Evolutionary conservation across 1,140 invertebrate genomes (phyloP), one percentile per base, ranked within the genome.

Genomic region (Bombyx mandarina): DNA sequence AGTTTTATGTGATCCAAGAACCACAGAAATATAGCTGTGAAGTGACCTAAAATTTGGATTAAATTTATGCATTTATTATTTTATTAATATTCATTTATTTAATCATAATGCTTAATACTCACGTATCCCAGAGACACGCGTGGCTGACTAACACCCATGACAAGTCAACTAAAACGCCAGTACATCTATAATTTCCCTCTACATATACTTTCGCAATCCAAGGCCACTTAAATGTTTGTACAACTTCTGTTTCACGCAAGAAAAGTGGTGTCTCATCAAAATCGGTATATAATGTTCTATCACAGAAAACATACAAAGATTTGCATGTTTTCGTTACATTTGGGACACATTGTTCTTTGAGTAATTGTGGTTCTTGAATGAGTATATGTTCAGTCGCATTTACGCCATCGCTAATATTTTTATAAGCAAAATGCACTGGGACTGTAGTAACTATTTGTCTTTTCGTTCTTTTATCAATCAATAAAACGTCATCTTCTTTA

Each of bases 141-240:
- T 88, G 75, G 58, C 89, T 90, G 1, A 92, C 88, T 22, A 94
- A 60, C 44, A 94, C 77, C 92, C 93, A 93, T 35, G 89, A 77
- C 3, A 76, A 57, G 64, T 93, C 89, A n/a, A 95, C 73, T 55
- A 93, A 83, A 57, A 90, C 86, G 2, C 92, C 93, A 9, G 90
- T 86, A 71, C 93, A 94, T 70, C 79, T 89, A 61, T 92, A 92
- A 43, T 77, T 69, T 22, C 93, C 93, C 69, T 94, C 90, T 0
- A 89, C 81, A 75, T 90, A 93, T 45, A 95, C 80, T 61, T 91
- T 91, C 0, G 90, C 92, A 60, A 91, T 80, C 93, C 93, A 95
- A 1, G 93, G 93, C 89, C 90, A 89, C 48, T 80, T 66, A 12
- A 67, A 45, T 6, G 65, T 61, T 22, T 58, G 53, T 4, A 52